phyloP scores from a whole-genome alignment of 2,113 vertebrate species.

The Emberiza fucata region DNA sequence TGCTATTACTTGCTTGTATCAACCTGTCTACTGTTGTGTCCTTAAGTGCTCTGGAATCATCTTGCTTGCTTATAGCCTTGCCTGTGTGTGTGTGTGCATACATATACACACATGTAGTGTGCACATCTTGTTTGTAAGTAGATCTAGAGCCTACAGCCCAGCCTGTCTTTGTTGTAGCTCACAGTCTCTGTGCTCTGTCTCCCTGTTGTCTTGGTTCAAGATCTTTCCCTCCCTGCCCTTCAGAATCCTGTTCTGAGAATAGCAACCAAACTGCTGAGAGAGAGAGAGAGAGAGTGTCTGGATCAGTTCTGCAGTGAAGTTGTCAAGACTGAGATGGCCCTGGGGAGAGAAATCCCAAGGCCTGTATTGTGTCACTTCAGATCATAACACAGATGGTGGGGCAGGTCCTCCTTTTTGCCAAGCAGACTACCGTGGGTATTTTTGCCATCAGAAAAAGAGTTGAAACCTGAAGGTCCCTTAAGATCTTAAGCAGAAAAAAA shows the following conservation, averaged over 20 bases:
- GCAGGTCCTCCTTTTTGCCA: not conserved
- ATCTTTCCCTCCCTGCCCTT: not conserved
- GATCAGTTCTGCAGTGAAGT: not conserved
- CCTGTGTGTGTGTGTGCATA: not conserved
- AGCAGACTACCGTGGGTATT: not conserved
- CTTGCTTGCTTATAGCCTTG: not conserved
- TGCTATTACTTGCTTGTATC: conserved; percentile 19
- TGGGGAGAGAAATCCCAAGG: not conserved
- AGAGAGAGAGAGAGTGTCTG: not conserved
- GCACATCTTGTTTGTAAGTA: not conserved
- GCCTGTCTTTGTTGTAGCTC: not conserved
- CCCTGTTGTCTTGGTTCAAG: not conserved
- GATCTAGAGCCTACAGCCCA: accelerated
- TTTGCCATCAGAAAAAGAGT: not conserved
- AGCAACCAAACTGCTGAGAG: not conserved
- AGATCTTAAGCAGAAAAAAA: not conserved
- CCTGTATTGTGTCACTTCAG: not conserved
- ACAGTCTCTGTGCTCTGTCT: not conserved
- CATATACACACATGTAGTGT: not conserved
- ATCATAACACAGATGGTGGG: not conserved
- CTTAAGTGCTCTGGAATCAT: conserved; percentile 22
- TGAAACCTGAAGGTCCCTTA: not conserved
- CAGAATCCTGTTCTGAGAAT: not conserved
- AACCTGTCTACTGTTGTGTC: conserved; percentile 31
- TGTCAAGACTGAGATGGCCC: not conserved